These are phyloP conservation scores for Nasua narica DNA, from an alignment of 2,797 vertebrate genomes.

Conservation along the genomic window DNA sequence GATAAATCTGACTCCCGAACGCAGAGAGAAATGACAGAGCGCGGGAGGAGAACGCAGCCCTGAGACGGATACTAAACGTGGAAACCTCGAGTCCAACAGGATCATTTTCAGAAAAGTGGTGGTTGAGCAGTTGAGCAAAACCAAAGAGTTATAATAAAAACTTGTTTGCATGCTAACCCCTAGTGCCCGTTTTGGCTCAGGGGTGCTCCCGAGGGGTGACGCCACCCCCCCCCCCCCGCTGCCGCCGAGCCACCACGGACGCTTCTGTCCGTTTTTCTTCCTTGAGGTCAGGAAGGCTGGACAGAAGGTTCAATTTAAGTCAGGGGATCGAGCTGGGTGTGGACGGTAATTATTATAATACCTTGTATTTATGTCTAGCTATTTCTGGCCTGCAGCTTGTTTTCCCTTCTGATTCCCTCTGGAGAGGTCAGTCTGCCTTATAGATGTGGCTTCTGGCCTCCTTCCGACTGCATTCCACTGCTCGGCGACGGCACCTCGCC, in stretches of 20 bases:
- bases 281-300: background rate
- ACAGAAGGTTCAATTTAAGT: slow-evolving; percentile 42
- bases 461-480: background rate
- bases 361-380: slow-evolving; percentile 72
- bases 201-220: background rate
- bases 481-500: background rate
- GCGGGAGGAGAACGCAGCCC: background rate
- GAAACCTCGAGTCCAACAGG: slow-evolving; percentile 52
- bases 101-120: slow-evolving; percentile 60
- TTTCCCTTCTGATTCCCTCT: slow-evolving; percentile 37
- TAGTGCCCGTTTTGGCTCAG: background rate
- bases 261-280: background rate
- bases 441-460: slow-evolving; percentile 55
- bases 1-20: background rate
- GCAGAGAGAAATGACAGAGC: slow-evolving; percentile 42
- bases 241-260: background rate
- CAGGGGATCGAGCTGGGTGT: slow-evolving; percentile 48
- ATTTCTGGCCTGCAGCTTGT: slow-evolving; percentile 65
- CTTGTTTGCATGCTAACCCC: background rate
- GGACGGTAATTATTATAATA: slow-evolving; percentile 73
- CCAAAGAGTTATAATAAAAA: slow-evolving; percentile 60
- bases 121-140: slow-evolving; percentile 63
- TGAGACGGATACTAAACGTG: background rate
- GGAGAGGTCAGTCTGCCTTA: slow-evolving; percentile 18
- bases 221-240: background rate